Evolutionary conservation across 1,140 invertebrate species (phyloP), one percentile per base, ranked within the genome.

Genomic region (Hypsibius dujardini): DNA sequence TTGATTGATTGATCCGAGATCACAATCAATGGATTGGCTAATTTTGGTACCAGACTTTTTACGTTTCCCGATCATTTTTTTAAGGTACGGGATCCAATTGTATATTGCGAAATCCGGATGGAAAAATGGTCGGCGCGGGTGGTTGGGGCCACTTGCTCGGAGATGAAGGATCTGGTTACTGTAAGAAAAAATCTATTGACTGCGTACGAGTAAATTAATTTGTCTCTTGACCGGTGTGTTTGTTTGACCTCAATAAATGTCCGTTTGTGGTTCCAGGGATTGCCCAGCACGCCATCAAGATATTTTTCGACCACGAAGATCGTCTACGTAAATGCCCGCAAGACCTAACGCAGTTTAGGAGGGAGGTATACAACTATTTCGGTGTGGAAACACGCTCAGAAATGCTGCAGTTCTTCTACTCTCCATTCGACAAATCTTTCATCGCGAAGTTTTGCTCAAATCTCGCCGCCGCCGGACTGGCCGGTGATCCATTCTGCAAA

Each of bases 11-110:
- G 50, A 7, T 7, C 7, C 50, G 7, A n/a, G n/a, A 7, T n/a
- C 50, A 56, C 50, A 56, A 56, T 56, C 7, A 56, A 56, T 7
- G n/a, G 7, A 56, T n/a, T n/a, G 50, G 7, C 7, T 56, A 56
- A 7, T 56, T 56, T 7, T 7, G 50, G 3, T 67, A n/a, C 50
- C 50, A 56, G 50, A 7, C 62, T 67, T 67, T 42, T 42, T 42
- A 67, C 62, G 42, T 67, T 56, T 56, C n/a, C 7, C n/a, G 50
- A 74, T 42, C 73, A 56, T 75, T 74, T 76, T 67, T 3, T 67
- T 3, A 3, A 67, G 62, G 62, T 14, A 67, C 62, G 12, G 62
- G 62, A 67, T 67, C 62, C 3, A 67, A 67, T 42, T 67, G 62
- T 42, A 42, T 67, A 14, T 42, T 67, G 7, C 62, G 62, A 67